Evolutionary conservation across 2,888 invertebrate species (phyloP).

Genomic region (Cremastinae sp.): DNA sequence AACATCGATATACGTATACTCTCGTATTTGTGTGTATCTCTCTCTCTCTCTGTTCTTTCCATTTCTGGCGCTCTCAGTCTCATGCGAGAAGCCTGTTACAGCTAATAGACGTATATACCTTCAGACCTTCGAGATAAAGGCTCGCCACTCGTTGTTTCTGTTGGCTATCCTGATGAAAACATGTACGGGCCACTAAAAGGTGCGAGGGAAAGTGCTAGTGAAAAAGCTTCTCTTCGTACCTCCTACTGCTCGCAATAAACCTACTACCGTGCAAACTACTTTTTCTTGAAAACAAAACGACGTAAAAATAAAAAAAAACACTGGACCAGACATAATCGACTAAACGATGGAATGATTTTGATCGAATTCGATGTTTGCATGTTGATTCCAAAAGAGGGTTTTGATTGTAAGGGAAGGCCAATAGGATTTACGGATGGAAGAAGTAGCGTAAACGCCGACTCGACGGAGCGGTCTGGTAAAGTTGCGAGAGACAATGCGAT

Average conservation of each 20-base stretch:
- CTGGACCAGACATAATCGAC: neutral
- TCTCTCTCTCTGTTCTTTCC: conserved; percentile 18
- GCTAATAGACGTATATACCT: conserved; percentile 56
- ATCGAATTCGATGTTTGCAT: too few species aligned
- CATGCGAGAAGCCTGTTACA: conserved; percentile 26
- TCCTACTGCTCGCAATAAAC: conserved; percentile 2
- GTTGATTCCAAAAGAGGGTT: too few species aligned
- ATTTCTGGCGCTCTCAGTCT: conserved; percentile 31
- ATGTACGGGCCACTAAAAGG: conserved; percentile 43
- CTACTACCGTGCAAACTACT: neutral
- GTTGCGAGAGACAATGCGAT: too few species aligned
- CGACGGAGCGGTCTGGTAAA: too few species aligned
- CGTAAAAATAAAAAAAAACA: neutral
- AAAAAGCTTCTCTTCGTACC: neutral
- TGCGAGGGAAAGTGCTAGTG: conserved; percentile 22
- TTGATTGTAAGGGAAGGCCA: too few species aligned
- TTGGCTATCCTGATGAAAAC: conserved; percentile 52
- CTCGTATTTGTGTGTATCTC: neutral
- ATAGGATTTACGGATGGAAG: too few species aligned
- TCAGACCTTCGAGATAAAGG: conserved; percentile 47
- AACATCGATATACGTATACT: conserved; percentile 20
- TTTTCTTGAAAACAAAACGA: neutral
- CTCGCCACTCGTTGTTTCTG: conserved; percentile 45
- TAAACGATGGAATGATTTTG: too few species aligned
- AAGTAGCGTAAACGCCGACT: too few species aligned